Evolutionary conservation across 2,888 invertebrate species (phyloP), one percentile per base, ranked within the genome.

Genomic region (Xylota sylvarum): DNA sequence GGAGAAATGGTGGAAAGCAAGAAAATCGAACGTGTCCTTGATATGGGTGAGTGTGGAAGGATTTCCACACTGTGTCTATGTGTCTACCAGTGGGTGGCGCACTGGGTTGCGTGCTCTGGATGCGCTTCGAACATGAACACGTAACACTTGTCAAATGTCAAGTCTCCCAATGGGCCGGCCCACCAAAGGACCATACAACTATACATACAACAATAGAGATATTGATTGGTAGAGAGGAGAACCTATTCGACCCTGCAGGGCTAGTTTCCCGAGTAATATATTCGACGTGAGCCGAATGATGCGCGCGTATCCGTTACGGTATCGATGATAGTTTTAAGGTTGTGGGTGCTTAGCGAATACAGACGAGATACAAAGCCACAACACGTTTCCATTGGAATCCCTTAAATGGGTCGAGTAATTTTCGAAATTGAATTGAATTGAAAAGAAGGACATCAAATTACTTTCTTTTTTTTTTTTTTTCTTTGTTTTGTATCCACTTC

Each of bases 11-110:
- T 48, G 14, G 5, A 27, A 43, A 52, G 60, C n/a, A 52, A 40
- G 43, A 64, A 64, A 72, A 80, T 65, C 64, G 52, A 77, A 77
- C 58, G 46, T n/a, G n/a, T 77, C 77, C 77, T 77, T 77, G 50
- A 48, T 56, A 35, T 7, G 40, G n/a, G 27, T 23, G 43, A 0
- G 19, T 48, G 73, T 17, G 52, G n/a, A 30, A 50, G 30, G 60
- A 62, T 62, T 50, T 12, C 37, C n/a, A 27, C 23, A 6, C 37
- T 10, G 37, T 32, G 5, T 5, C 6, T 4, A 5, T 19, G 40
- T 40, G 55, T 14, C 5, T 43, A n/a, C 5, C 9, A 17, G 35
- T 23, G 14, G 56, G 27, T 37, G 27, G 19, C 6, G n/a, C 50
- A 19, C 19, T 17, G 4, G 12, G 10, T 37, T 37, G 50, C 48